Evolutionary conservation across 1,140 invertebrate species (phyloP).

Genomic region (Zaprionus capensis): DNA sequence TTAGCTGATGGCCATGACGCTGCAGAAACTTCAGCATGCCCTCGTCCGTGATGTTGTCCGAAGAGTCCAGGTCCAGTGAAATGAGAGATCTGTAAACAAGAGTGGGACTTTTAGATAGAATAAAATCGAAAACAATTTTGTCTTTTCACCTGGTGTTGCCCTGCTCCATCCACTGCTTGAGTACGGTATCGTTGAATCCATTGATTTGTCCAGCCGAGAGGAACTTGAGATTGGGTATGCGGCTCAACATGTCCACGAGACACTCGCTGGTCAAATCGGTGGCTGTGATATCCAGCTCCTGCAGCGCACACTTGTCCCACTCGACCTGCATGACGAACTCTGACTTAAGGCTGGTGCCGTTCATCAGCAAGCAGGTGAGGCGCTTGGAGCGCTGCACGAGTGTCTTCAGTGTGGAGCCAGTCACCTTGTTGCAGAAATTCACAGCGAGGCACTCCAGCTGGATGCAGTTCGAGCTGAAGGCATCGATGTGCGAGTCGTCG

Average conservation of each 20-base stretch:
- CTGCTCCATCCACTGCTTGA: slow-evolving; percentile 94
- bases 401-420: slow-evolving; percentile 97
- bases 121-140: neutral
- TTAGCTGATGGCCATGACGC: slow-evolving; percentile 93
- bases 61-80: slow-evolving; percentile 96
- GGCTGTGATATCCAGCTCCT: slow-evolving; percentile 98
- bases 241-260: slow-evolving; percentile 95
- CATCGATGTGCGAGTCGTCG: slow-evolving; percentile 99
- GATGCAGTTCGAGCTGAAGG: slow-evolving; percentile 97
- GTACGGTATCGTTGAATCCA: slow-evolving; percentile 97
- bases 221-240: slow-evolving; percentile 94
- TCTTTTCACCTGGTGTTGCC: slow-evolving; percentile 89
- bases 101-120: neutral
- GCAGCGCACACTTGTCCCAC: slow-evolving; percentile 96
- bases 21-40: slow-evolving; percentile 95
- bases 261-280: slow-evolving; percentile 98
- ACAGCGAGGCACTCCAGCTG: slow-evolving; percentile 98
- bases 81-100: slow-evolving; percentile 86
- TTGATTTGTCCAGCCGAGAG: slow-evolving; percentile 98
- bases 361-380: slow-evolving; percentile 96
- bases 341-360: slow-evolving; percentile 96
- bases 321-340: slow-evolving; percentile 97
- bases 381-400: slow-evolving; percentile 97
- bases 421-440: slow-evolving; percentile 98
- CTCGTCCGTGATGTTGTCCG: slow-evolving; percentile 97